Evolutionary conservation across 2,113 vertebrate genomes (phyloP), one percentile per base, ranked within the genome.

Genomic region (Sylvia atricapilla): DNA sequence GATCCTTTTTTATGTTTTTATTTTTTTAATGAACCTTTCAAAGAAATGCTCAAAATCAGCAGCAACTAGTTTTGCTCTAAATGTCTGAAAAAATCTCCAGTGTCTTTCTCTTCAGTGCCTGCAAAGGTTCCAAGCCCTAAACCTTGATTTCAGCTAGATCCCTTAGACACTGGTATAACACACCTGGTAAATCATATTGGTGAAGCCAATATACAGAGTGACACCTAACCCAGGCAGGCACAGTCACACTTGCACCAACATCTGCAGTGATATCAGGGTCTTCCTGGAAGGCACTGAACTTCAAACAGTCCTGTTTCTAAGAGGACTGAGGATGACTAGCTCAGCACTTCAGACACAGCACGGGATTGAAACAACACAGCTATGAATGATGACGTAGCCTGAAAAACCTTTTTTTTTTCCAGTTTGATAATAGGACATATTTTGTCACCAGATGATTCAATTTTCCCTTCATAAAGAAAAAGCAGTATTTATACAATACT

Each of bases 311-410:
- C 46, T 63, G 33, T 60, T 86, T 62, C 77, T 50, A 31, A 35
- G 15, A 52, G 39, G 8, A 18, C 49, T 15, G 44, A 55, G 44
- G 33, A 22, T 53, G 41, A 16, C 55, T 7, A 33, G 18, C 49
- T 55, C 77, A 82, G 69, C 52, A 33, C 21, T 70, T 75, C 73
- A 67, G 47, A 49, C 28, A 33, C 19, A 67, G 67, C 35, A 24
- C 0, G 0, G 56, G 15, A 58, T 1, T 39, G 31, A 63, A 72
- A 79, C 53, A 79, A 13, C 35, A 49, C 0, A 0, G 35, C 31
- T 67, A 7, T 28, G 23, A 82, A 10, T 19, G 28, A 52, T 33
- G 35, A 23, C 21, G 16, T 10, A 35, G 20, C 35, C 88, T 52
- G 72, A 84, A 91, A 94, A 79, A 17, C 3, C 46, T 8, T 56